Conservation (phyloP, 2,797 vertebrate genomes). For the Aeoliscus strigatus region DNA sequence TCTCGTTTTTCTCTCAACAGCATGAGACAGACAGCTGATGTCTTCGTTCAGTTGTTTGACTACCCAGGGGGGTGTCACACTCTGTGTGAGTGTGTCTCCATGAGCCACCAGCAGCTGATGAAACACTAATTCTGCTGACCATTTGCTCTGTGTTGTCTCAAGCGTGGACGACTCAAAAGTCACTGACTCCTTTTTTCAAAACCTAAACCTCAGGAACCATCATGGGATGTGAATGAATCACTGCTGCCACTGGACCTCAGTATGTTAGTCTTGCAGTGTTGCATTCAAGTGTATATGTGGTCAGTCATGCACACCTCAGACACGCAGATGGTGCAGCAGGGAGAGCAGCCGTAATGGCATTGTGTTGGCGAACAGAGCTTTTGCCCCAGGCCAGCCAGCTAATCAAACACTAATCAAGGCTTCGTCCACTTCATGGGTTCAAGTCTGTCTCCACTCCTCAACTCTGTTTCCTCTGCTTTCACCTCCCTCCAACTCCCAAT, state of each 20-base stretch:
- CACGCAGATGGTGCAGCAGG: slow-evolving; percentile 55
- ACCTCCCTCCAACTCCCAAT: slow-evolving; percentile 29
- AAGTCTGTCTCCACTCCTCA: slow-evolving; percentile 7
- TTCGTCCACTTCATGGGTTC: slow-evolving; percentile 28
- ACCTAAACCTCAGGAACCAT: too few species aligned
- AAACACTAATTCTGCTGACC: slow-evolving; percentile 59
- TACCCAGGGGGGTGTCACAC: slow-evolving; percentile 35
- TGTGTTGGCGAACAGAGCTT: slow-evolving; percentile 33
- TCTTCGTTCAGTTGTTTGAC: slow-evolving; percentile 61
- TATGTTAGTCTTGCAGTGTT: too few species aligned
- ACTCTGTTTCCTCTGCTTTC: slow-evolving; percentile 16
- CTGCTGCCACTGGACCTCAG: too few species aligned
- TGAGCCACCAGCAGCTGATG: slow-evolving; percentile 60
- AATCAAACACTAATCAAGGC: slow-evolving; percentile 61
- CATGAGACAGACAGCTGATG: slow-evolving; percentile 56
- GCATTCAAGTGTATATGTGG: slow-evolving; percentile 21
- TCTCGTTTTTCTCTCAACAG: too few species aligned
- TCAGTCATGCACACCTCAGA: slow-evolving; percentile 35
- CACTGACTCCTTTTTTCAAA: too few species aligned
- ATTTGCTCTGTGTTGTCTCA: slow-evolving; percentile 37
- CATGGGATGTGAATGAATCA: too few species aligned
- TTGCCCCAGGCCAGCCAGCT: slow-evolving; percentile 46
- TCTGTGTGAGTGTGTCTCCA: slow-evolving; percentile 17
- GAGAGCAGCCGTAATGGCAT: slow-evolving; percentile 32
- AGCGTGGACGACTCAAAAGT: too few species aligned